phyloP scores from a whole-genome alignment of 37 sponge, comb jelly and placozoan genomes.

The Aphrocallistes beatrix region DNA sequence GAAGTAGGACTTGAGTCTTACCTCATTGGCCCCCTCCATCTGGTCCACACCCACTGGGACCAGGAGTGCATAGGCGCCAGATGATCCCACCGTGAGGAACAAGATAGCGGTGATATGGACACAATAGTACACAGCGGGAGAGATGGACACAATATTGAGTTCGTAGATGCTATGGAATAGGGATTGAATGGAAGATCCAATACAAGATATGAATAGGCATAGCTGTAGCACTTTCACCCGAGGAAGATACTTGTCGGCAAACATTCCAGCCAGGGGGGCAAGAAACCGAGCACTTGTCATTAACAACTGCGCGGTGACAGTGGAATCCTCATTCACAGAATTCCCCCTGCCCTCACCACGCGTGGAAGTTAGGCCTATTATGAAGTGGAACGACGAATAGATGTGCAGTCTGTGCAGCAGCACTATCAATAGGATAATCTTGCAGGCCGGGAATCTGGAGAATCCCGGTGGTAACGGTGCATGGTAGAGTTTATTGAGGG shows the following conservation, averaged over 20 bases:
- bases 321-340: background rate
- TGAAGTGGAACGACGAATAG: background rate
- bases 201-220: background rate
- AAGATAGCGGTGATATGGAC: background rate
- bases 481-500: background rate
- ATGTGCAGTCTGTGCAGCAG: background rate
- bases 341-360: background rate
- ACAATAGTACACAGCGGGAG: background rate
- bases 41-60: slow-evolving; percentile 39
- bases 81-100: slow-evolving; percentile 11
- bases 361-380: background rate
- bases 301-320: background rate
- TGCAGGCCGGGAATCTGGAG: background rate
- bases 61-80: slow-evolving; percentile 30
- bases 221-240: background rate
- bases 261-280: background rate
- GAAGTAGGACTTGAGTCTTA: slow-evolving; percentile 35
- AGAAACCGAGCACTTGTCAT: background rate
- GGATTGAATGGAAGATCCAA: background rate
- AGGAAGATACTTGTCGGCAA: background rate
- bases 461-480: background rate
- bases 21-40: slow-evolving; percentile 13
- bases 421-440: background rate
- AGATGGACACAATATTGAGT: background rate
- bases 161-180: background rate